phyloP scores from a whole-genome alignment of 2,113 vertebrate genomes.

The Echinops telfairi region DNA sequence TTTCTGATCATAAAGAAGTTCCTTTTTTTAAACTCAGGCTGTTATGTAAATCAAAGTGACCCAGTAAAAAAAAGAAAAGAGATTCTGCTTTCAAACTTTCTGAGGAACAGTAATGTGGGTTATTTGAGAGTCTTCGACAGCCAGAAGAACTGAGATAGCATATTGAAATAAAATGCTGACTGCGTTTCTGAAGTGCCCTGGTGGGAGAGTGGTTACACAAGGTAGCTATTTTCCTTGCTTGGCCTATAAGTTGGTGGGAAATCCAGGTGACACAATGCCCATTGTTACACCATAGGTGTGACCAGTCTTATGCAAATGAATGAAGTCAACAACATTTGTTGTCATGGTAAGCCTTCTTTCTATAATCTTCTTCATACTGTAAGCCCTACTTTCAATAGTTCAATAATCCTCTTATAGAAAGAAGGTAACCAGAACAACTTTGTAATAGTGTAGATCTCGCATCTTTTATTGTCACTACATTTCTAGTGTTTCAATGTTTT shows the following conservation, averaged over 20 bases:
- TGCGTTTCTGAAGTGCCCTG: neutral
- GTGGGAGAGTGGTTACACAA: no score
- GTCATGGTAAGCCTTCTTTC: neutral
- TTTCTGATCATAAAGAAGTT: neutral
- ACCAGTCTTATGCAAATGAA: neutral
- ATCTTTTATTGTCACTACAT: neutral
- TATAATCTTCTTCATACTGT: neutral
- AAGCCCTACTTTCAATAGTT: neutral
- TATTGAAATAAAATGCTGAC: neutral
- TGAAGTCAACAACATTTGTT: neutral
- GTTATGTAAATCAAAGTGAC: constrained; percentile 36
- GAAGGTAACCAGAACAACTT: neutral
- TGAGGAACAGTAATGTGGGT: neutral
- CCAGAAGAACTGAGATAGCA: neutral
- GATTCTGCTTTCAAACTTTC: neutral
- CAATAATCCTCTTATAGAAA: no score
- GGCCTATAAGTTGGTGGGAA: neutral
- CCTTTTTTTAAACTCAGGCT: neutral
- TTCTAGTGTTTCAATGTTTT: neutral
- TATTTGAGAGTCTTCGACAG: neutral
- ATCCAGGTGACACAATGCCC: neutral
- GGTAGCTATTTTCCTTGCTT: neutral
- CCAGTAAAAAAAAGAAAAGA: constrained; percentile 9
- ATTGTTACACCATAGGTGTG: no score
- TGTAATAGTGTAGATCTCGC: neutral